Conservation (phyloP, 2,113 vertebrate genomes). For the Crotalus viridis region DNA sequence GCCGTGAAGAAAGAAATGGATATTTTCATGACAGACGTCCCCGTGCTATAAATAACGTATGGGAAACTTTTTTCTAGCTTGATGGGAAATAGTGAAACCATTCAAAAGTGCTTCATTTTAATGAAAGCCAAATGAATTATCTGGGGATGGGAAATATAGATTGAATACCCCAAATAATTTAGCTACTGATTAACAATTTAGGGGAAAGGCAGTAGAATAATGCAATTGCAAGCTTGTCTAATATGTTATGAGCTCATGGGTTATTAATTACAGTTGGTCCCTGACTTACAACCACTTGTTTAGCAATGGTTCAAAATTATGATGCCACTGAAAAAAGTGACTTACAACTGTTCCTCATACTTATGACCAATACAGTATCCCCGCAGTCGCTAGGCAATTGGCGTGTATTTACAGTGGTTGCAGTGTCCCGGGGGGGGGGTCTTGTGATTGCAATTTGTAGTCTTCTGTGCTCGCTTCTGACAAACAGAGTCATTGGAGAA, state of each 20-base stretch:
- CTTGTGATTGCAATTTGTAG: neutral
- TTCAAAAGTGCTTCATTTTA: constrained; percentile 27
- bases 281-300: neutral
- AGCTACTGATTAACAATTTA: neutral
- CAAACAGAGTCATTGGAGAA: neutral
- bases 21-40: constrained; percentile 50
- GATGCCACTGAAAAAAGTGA: neutral
- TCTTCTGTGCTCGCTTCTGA: neutral
- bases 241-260: neutral
- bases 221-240: neutral
- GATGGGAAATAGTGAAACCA: constrained; percentile 46
- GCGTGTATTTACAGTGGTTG: neutral
- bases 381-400: neutral
- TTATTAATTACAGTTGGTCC: neutral
- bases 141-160: neutral
- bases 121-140: neutral
- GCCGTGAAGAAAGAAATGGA: constrained; percentile 53
- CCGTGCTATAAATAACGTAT: constrained; percentile 53
- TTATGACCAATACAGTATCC: neutral
- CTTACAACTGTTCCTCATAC: neutral
- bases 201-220: neutral
- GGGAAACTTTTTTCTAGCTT: constrained; percentile 45
- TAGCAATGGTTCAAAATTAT: neutral
- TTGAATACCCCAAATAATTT: neutral
- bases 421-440: neutral